Percentiles rank a stretch among this genome's conserved stretches.
These are phyloP conservation scores for Sinelater perroti DNA, from an alignment of 2,888 invertebrate species.

Conservation along the genomic window DNA sequence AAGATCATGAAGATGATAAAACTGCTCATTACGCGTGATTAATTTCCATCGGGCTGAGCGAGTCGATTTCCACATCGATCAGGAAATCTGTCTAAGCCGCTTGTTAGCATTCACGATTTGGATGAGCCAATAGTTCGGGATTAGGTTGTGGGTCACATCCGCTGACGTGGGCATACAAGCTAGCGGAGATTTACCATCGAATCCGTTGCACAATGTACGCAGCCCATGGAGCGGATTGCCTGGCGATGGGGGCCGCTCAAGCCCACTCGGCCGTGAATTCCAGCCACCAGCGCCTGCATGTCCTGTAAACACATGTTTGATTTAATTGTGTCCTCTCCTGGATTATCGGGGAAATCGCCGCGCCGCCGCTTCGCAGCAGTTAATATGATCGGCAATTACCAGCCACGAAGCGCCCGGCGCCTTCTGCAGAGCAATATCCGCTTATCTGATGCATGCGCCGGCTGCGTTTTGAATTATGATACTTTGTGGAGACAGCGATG, in stretches of 20 bases:
- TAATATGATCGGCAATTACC: constrained; percentile 15
- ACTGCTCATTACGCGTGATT: too few species aligned
- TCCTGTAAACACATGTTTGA: constrained; percentile 21
- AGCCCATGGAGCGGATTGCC: not conserved
- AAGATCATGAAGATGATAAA: too few species aligned
- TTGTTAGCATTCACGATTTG: too few species aligned
- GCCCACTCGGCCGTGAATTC: constrained; percentile 13
- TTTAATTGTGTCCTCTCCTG: constrained; percentile 20
- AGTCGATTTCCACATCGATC: too few species aligned
- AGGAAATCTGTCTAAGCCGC: too few species aligned
- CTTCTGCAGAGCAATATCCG: constrained; percentile 24
- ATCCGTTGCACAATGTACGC: constrained; percentile 7
- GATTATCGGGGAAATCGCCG: constrained; percentile 9
- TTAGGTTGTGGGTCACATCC: too few species aligned
- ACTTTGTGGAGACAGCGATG: not conserved
- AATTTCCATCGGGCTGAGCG: too few species aligned
- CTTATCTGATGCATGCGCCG: constrained; percentile 24
- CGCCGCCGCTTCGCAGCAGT: not conserved
- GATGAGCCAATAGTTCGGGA: too few species aligned
- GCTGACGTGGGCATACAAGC: too few species aligned
- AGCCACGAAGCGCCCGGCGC: constrained; percentile 20
- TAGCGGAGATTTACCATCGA: constrained; percentile 4
- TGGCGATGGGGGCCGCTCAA: not conserved
- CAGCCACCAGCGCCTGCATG: constrained; percentile 18
- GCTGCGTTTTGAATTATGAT: constrained; percentile 15